These are phyloP conservation scores for Emydoidea blandingii DNA, from an alignment of 2,797 vertebrate genomes.

Conservation along the genomic window DNA sequence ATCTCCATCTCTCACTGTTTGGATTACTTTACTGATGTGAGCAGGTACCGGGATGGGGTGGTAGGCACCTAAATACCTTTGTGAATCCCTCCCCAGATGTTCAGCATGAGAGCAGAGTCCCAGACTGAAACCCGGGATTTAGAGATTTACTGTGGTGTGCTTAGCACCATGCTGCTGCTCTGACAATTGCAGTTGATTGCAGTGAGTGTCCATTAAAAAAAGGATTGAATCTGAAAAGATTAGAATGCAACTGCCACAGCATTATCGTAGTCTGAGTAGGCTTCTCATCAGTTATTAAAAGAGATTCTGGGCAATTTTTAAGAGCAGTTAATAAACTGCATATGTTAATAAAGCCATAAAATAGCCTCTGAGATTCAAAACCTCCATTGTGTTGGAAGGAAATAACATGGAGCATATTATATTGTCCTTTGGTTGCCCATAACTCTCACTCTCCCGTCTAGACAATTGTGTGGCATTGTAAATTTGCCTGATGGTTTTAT, in stretches of 20 bases:
- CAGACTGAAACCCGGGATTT: conserved; percentile 33
- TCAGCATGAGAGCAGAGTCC: neutral
- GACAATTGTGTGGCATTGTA: neutral
- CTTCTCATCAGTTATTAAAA: conserved; percentile 59
- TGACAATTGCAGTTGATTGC: conserved; percentile 30
- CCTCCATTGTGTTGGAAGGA: conserved; percentile 1
- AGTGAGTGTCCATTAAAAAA: neutral
- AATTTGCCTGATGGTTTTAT: neutral
- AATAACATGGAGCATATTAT: conserved; percentile 45
- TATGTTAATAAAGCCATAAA: conserved; percentile 36
- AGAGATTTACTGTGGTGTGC: conserved; percentile 52
- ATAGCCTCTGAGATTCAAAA: conserved; percentile 25
- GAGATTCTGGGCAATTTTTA: conserved; percentile 71
- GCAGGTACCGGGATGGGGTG: neutral
- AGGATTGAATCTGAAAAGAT: neutral
- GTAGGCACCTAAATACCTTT: neutral
- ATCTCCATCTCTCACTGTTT: neutral
- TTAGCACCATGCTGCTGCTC: conserved; percentile 14
- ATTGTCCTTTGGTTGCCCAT: conserved; percentile 45
- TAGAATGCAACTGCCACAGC: conserved; percentile 53
- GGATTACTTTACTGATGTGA: neutral
- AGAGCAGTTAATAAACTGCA: conserved; percentile 24
- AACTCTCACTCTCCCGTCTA: neutral
- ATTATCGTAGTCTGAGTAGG: conserved; percentile 62
- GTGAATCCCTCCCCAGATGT: neutral